These are phyloP conservation scores for Cerceris rybyensis DNA, from an alignment of 2,888 invertebrate species.

Conservation along the genomic window DNA sequence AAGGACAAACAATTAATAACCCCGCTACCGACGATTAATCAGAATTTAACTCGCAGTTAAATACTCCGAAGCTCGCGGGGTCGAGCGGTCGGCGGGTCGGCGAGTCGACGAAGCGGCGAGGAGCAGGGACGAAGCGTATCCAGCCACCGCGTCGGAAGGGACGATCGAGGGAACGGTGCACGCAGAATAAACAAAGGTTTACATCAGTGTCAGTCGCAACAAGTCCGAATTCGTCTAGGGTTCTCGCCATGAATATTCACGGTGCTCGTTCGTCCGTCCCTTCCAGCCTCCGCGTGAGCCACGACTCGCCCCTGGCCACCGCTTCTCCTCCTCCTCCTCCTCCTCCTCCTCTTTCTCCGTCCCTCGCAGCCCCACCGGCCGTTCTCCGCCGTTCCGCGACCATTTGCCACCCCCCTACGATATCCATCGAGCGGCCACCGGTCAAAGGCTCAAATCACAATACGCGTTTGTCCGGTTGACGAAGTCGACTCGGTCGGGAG, in stretches of 20 bases:
- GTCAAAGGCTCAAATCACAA: conserved; percentile 81
- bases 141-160: conserved; percentile 22
- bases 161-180: conserved; percentile 59
- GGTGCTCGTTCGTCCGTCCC: conserved; percentile 70
- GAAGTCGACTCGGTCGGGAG: conserved; percentile 69
- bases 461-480: conserved; percentile 81
- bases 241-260: conserved; percentile 77
- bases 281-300: conserved; percentile 59
- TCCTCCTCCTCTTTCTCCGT: conserved; percentile 50
- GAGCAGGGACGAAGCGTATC: too few species aligned
- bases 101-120: conserved; percentile 21
- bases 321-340: conserved; percentile 49
- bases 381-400: conserved; percentile 48
- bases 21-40: conserved; percentile 77
- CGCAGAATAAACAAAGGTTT: conserved; percentile 80
- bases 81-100: conserved; percentile 29
- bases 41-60: conserved; percentile 79
- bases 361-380: conserved; percentile 41
- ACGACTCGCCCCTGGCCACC: conserved; percentile 41
- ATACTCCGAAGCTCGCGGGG: conserved; percentile 62
- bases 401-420: conserved; percentile 64
- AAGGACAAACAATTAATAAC: conserved; percentile 81
- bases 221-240: conserved; percentile 80
- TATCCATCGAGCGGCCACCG: conserved; percentile 72
- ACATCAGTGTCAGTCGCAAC: conserved; percentile 82